These are phyloP conservation scores for Syngnathus scovelli DNA, from an alignment of 2,113 vertebrate genomes.

Conservation along the genomic window DNA sequence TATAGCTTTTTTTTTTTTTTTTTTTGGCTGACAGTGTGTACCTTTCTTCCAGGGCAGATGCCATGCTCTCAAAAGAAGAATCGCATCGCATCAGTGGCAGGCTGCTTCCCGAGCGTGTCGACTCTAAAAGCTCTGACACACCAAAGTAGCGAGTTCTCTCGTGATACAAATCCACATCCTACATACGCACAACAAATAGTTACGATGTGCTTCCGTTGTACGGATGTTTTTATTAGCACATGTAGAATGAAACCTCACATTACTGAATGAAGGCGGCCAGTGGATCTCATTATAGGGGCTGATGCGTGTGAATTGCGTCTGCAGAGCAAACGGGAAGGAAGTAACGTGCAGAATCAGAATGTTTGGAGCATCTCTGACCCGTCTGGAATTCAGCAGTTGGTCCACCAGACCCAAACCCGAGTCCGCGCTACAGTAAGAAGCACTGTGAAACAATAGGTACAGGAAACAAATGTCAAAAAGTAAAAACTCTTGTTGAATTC, in stretches of 20 bases:
- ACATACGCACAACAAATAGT: constrained; percentile 4
- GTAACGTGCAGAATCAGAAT: constrained; percentile 93
- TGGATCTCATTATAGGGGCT: constrained; percentile 96
- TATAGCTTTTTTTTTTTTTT: neutral
- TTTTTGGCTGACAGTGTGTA: constrained; percentile 33
- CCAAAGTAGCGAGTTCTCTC: constrained; percentile 92
- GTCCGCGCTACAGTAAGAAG: constrained; percentile 61
- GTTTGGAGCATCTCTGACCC: constrained; percentile 88
- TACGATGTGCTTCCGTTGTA: neutral
- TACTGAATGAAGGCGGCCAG: constrained; percentile 84
- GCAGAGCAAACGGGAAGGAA: constrained; percentile 91
- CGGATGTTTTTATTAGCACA: neutral
- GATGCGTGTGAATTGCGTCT: constrained; percentile 90
- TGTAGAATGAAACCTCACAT: constrained; percentile 68
- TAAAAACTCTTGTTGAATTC: neutral
- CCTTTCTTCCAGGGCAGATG: constrained; percentile 86
- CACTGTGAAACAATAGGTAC: constrained; percentile 39
- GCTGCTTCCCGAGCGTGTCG: constrained; percentile 83
- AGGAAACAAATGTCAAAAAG: neutral
- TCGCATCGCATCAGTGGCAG: constrained; percentile 89
- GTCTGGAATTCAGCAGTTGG: constrained; percentile 86
- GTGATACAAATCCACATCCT: constrained; percentile 88
- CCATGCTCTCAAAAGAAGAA: constrained; percentile 94
- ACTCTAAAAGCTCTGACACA: constrained; percentile 88
- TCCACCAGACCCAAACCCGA: constrained; percentile 80